Base-by-base conservation (phyloP, 1,140 invertebrate genomes). In the Venturia canescens region DNA sequence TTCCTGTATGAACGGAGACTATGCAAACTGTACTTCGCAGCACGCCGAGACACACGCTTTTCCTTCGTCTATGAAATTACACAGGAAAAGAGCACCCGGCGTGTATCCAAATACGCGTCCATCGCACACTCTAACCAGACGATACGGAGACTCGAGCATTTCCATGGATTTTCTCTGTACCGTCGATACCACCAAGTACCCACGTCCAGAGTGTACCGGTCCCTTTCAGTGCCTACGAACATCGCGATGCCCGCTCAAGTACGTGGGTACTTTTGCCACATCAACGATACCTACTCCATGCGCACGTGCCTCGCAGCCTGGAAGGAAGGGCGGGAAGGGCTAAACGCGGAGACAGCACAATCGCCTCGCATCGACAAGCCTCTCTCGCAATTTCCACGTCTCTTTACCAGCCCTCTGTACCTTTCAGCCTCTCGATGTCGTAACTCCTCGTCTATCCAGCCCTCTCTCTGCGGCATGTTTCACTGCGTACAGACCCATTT, bases 81-180 rank as follows among this genome's bases (percentile, higher is more conserved):
- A 44, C 13, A 44, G 38, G 38, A 44, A 44, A 44, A 44, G 5
- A 11, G 2, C 13, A 44, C 38, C 7, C 11, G 13, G 38, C 13
- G n/a, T 53, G n/a, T 53, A 44, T 53, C 18, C n/a, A 53, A 0
- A n/a, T 18, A 53, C 38, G 11, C 13, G 38, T 44, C 1, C 13
- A 44, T 13, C 7, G 7, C 13, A 44, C 38, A 44, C 38, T 44
- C 5, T n/a, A n/a, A 23, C 9, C 18, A 70, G 74, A 81, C 69
- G 80, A 11, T 23, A 63, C 79, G 50, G 53, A 69, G 3, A 7
- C 31, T 60, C 50, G 60, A 78, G 76, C 34, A 79, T 82, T 74
- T 75, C 57, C 70, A 74, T 71, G 79, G 70, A 80, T 80, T 80
- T 80, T 75, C 70, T 29, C n/a, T 23, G 71, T 50, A 34, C 79